Conservation (phyloP, 2,888 invertebrate species). For the Stenchaetothrips biformis region DNA sequence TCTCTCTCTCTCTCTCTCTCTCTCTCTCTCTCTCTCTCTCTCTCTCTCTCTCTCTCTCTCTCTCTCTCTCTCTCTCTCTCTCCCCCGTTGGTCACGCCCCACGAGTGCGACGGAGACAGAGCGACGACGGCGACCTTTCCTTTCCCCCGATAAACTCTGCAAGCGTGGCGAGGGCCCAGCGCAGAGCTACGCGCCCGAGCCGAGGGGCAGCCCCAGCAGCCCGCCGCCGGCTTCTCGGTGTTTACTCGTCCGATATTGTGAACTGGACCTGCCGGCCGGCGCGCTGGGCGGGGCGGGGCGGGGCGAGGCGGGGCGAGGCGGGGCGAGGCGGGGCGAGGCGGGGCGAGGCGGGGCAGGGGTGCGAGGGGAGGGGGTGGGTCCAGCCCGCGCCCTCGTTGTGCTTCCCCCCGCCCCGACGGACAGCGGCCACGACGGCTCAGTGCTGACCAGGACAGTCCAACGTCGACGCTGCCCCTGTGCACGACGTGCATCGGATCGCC, state of each 20-base stretch:
- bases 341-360: neutral
- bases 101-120: too few species aligned
- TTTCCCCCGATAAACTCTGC: neutral
- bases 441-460: neutral
- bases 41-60: constrained; percentile 10
- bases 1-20: neutral
- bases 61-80: neutral
- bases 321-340: neutral
- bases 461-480: neutral
- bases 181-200: too few species aligned
- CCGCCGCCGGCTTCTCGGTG: neutral
- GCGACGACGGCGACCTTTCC: neutral
- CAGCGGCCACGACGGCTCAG: neutral
- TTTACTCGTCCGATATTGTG: constrained; percentile 9
- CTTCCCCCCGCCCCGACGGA: neutral
- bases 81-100: neutral
- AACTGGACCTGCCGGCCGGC: neutral
- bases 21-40: constrained; percentile 6
- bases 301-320: neutral
- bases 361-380: neutral
- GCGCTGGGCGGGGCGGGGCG: neutral
- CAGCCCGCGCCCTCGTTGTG: neutral
- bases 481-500: neutral
- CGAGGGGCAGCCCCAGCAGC: neutral
- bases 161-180: neutral